phyloP scores from a whole-genome alignment of 1,140 invertebrate genomes.

The Frieseomelitta varia region DNA sequence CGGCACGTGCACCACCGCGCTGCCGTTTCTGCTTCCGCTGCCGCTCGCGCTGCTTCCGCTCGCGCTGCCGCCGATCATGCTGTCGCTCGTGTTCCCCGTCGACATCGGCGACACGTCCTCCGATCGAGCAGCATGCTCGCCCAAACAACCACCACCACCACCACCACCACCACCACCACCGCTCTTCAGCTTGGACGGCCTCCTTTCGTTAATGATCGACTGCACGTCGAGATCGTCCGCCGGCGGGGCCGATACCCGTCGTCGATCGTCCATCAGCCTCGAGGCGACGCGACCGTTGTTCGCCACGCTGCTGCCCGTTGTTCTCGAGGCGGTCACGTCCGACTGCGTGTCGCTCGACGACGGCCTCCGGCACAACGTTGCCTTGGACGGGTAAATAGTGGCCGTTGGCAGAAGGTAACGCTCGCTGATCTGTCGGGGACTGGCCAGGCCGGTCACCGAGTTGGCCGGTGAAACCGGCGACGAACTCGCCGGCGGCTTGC shows the following conservation, averaged over 20 bases:
- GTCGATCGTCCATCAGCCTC: conserved; percentile 38
- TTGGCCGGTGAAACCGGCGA: conserved; percentile 47
- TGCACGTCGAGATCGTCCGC: conserved; percentile 77
- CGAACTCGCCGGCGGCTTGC: conserved; percentile 61
- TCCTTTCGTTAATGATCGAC: conserved; percentile 79
- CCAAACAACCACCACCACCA: too few species aligned
- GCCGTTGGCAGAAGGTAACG: conserved; percentile 62
- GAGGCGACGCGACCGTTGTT: conserved; percentile 49
- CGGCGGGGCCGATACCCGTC: conserved; percentile 42
- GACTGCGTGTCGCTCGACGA: conserved; percentile 63
- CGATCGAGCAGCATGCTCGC: too few species aligned
- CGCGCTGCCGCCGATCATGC: background rate
- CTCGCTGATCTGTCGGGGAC: conserved; percentile 46
- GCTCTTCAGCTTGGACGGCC: conserved; percentile 75
- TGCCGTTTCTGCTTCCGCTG: background rate
- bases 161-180: too few species aligned
- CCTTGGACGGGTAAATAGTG: conserved; percentile 71
- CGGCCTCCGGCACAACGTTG: conserved; percentile 61
- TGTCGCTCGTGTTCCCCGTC: conserved; percentile 41
- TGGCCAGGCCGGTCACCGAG: conserved; percentile 35
- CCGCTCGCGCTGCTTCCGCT: background rate
- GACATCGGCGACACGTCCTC: conserved; percentile 37
- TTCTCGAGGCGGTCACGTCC: conserved; percentile 41
- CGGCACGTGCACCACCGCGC: conserved; percentile 45
- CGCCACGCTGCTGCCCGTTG: conserved; percentile 19